Base-by-base conservation (phyloP, 2,113 vertebrate species). In the Heterocephalus glaber region DNA sequence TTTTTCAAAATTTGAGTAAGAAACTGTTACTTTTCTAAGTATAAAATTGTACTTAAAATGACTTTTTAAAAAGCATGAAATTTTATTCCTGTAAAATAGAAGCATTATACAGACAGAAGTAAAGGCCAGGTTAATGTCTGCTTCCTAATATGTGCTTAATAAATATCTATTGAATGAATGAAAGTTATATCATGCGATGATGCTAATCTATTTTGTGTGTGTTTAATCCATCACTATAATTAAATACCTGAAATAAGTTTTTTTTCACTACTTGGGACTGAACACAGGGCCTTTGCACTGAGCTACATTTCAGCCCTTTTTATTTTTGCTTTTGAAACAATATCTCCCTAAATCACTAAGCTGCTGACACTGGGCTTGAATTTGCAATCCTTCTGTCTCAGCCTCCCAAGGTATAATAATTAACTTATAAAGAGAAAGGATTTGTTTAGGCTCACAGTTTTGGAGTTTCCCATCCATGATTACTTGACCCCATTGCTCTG, bases 11-110 rank as follows among this genome's bases (percentile, higher is more conserved):
- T 47, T 56, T 86, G 10, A 82, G 38, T 90, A 76, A 89, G 11
- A 26, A 76, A 58, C 38, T 63, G 60, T 49, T 95, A 90, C 52
- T 44, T 95, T 80, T 63, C 0, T 63, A 76, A 24, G 14, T 26
- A 91, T 61, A 70, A 80, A 96, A 54, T 54, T 19, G 83, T 52
- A 44, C 20, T 89, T 92, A 10, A 87, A 82, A 77, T 81, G 16
- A 80, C 56, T 72, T 58, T 8, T 76, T 60, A 11, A 8, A 66
- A 88, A 76, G 30, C 16, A 89, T 10, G 38, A 44, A 35, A 44
- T 76, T 16, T 86, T 95, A 41, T 92, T 52, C 35, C 22, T 56
- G 0, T 77, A 63, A 65, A 49, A 24, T 10, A 49, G 8, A 77
- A 35, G 6, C 33, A 41, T 1, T 30, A 2, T 1, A 7, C 83